Evolutionary conservation across 2,797 vertebrate genomes (phyloP).

Genomic region (Platyrinchus mystaceus): DNA sequence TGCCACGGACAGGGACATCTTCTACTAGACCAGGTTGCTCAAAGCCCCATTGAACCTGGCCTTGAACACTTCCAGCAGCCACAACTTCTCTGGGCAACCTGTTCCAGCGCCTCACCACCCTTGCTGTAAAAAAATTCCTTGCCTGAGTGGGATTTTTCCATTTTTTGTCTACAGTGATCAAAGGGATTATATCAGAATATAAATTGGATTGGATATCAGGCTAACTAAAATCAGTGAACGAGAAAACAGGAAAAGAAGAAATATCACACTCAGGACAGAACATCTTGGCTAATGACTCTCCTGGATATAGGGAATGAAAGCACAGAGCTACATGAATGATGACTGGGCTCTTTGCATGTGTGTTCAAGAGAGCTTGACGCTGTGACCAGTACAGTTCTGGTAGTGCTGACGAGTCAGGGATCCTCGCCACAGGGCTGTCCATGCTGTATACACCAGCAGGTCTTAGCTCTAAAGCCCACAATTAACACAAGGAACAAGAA

Average conservation of each 20-base stretch:
- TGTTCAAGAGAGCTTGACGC: neutral
- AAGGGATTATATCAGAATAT: neutral
- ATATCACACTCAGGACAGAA: neutral
- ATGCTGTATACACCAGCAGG: neutral
- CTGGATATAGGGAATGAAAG: neutral
- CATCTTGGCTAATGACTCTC: neutral
- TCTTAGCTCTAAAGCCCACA: neutral
- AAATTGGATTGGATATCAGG: neutral
- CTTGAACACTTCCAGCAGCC: neutral
- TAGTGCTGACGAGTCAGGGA: neutral
- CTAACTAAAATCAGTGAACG: neutral
- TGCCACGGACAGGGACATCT: neutral
- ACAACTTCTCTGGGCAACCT: neutral
- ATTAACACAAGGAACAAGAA: neutral
- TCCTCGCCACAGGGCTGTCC: neutral
- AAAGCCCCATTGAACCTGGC: neutral
- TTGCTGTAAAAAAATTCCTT: neutral
- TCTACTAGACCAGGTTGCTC: neutral
- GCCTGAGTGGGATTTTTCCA: neutral
- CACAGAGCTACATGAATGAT: neutral
- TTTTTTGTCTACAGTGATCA: neutral
- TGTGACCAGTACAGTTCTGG: neutral
- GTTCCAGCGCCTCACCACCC: neutral
- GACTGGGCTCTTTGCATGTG: neutral
- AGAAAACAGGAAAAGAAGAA: neutral